phyloP scores from a whole-genome alignment of 2,113 vertebrate species.

The Mormyrus iriodes region DNA sequence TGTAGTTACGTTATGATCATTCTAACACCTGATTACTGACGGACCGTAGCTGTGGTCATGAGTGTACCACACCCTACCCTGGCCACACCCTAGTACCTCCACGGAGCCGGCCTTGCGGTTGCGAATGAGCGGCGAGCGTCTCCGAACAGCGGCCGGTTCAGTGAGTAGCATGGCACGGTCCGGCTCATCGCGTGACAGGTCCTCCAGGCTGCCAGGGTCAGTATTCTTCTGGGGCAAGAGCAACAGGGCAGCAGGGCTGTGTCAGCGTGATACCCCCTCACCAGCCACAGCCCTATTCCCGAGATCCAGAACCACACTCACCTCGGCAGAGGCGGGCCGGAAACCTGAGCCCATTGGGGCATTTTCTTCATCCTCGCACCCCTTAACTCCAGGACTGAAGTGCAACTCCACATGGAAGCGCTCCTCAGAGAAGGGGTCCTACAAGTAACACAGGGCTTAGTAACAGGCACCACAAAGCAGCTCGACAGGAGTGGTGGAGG shows the following conservation, averaged over 20 bases:
- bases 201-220: constrained; percentile 81
- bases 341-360: constrained; percentile 85
- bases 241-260: background rate
- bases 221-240: constrained; percentile 60
- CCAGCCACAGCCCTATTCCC: background rate
- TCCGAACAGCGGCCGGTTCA: constrained; percentile 68
- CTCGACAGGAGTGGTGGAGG: background rate
- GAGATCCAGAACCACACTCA: constrained; percentile 36
- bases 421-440: constrained; percentile 92
- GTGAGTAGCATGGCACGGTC: constrained; percentile 58
- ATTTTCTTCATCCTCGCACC: constrained; percentile 82
- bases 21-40: background rate
- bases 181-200: constrained; percentile 72
- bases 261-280: background rate
- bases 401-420: constrained; percentile 95
- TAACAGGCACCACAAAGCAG: background rate
- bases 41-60: background rate
- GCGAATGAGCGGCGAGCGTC: constrained; percentile 75
- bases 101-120: constrained; percentile 86
- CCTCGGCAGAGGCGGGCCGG: constrained; percentile 88
- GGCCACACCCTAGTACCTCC: constrained; percentile 71
- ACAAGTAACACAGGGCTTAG: background rate
- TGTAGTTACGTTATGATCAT: background rate
- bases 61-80: background rate
- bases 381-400: constrained; percentile 94